Evolutionary conservation across 2,797 vertebrate species (phyloP).

Genomic region (Pipistrellus kuhlii): DNA sequence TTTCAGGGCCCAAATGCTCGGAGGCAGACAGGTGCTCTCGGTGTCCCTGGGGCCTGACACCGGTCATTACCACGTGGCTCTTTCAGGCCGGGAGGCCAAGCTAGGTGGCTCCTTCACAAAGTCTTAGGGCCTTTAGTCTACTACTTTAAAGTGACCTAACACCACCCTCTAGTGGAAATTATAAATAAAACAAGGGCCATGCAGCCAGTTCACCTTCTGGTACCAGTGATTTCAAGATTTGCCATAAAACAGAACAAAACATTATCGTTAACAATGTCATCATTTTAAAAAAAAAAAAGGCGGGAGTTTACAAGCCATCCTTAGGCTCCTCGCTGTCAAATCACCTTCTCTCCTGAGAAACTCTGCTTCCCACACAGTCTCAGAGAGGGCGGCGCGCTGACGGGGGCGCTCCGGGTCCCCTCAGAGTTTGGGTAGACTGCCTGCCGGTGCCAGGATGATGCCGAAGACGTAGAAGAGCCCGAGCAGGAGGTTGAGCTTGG

Average conservation of each 20-base stretch:
- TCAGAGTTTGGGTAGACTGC: constrained; percentile 93
- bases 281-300: not conserved
- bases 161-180: constrained; percentile 77
- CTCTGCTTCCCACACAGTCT: not conserved
- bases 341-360: not conserved
- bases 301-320: not conserved
- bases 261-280: not conserved
- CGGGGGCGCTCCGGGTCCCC: accelerated
- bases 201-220: not conserved
- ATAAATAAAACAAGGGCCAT: constrained; percentile 42
- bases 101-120: not conserved
- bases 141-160: constrained; percentile 52
- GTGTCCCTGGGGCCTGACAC: not conserved
- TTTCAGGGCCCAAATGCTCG: not conserved
- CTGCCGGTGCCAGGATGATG: constrained; percentile 93
- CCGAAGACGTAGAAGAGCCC: constrained; percentile 98
- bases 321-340: not conserved
- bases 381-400: accelerated
- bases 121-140: not conserved
- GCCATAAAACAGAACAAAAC: not conserved
- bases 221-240: constrained; percentile 10
- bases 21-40: not conserved
- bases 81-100: not conserved
- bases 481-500: constrained; percentile 97
- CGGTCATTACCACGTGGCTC: not conserved